Evolutionary conservation across 2,797 vertebrate genomes (phyloP), one percentile per base, ranked within the genome.

Genomic region (Hipposideros larvatus): DNA sequence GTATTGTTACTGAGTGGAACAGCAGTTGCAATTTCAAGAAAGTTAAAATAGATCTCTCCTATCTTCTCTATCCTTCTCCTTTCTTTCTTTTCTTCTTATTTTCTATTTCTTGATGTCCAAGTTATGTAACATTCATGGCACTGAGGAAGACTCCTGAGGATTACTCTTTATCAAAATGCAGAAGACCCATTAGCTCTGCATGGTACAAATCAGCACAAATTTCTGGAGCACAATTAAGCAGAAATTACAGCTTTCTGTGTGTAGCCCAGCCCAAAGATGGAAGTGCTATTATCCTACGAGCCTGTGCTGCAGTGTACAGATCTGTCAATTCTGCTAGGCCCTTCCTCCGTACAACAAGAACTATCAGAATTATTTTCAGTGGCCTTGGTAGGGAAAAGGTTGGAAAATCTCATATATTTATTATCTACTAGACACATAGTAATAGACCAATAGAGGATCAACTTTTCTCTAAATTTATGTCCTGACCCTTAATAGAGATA

Each of bases 391-490:
- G 1, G 22, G 2, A 19, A 59, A 82, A 9, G 0, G 0, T 65
- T 93, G 15, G 41, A 91, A 96, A 89, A 24, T 51, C 13, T 83
- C 11, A 28, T 61, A 28, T 68, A 66, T 91, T 94, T 46, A 28
- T 87, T 61, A 37, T 65, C 11, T 82, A 22, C 10, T 26, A 71
- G 41, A 18, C 48, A 75, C 22, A 75, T 13, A 46, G 28, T 80
- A 89, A 37, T 37, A 37, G 13, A 7, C 2, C 28, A 65, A 11
- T 53, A 63, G 15, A 66, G 41, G 31, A 90, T 37, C 7, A 61
- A 18, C 26, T 79, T 93, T 92, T 80, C 46, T 90, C 13, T 82
- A 57, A 63, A 90, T 87, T 61, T 21, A 78, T 68, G 51, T 53
- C 77, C 51, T 59, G 41, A 65, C 8, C 11, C n/a, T 71, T 91